phyloP scores from a whole-genome alignment of 2,113 vertebrate genomes.

The Hypomesus transpacificus region DNA sequence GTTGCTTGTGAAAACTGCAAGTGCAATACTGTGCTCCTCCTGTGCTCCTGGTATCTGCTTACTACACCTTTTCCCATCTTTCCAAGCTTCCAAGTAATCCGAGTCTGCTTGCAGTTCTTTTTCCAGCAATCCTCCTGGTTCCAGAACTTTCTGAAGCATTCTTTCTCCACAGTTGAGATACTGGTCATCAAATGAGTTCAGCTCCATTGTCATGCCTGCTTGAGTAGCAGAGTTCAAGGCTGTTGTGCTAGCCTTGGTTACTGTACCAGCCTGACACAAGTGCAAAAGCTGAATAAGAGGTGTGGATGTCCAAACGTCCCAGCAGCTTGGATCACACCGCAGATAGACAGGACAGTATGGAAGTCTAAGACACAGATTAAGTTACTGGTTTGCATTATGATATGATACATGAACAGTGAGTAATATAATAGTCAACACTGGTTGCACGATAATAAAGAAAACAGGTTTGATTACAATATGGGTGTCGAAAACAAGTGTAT shows the following conservation, averaged over 20 bases:
- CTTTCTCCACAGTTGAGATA: background rate
- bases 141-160: background rate
- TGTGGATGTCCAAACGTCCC: too few species aligned
- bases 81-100: background rate
- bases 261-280: too few species aligned
- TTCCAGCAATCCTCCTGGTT: background rate
- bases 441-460: too few species aligned
- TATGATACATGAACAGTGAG: too few species aligned
- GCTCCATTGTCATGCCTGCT: background rate
- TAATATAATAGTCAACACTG: too few species aligned
- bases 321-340: too few species aligned
- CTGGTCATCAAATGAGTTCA: conserved; percentile 2
- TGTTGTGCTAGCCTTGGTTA: background rate
- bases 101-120: background rate
- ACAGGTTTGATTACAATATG: too few species aligned
- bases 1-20: background rate
- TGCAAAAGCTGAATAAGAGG: too few species aligned
- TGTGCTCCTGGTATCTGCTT: background rate
- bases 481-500: too few species aligned
- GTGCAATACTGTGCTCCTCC: background rate
- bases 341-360: too few species aligned
- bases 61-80: background rate
- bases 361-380: too few species aligned
- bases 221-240: background rate
- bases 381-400: too few species aligned